Evolutionary conservation across 2,888 invertebrate species (phyloP), one percentile per base, ranked within the genome.

Genomic region (Ametastegia equiseti): DNA sequence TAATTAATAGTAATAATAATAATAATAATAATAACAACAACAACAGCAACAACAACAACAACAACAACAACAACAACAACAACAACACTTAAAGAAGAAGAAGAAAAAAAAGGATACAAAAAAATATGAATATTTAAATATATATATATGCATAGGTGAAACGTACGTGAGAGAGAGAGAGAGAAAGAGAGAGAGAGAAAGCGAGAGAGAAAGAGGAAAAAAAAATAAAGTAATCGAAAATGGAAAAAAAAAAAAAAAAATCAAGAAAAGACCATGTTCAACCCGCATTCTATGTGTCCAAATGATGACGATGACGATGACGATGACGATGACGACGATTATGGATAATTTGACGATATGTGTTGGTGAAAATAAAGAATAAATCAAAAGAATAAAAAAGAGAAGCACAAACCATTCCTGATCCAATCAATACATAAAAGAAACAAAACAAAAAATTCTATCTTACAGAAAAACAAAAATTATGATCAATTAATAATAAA

Each of bases 241-340:
- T 2, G n/a, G 33, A 33, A 5, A 5, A 63, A 33, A 63, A 27
- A 63, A 63, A 9, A 63, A 63, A n/a, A 36, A 15, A 63, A 3
- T 23, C 30, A 33, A 30, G 19, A 5, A 42, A 67, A 39, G 30
- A 60, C 23, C 57, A 27, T 13, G n/a, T n/a, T n/a, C n/a, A n/a
- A 13, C 33, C 33, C 36, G 7, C 7, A 39, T 3, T n/a, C n/a
- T n/a, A n/a, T n/a, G n/a, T n/a, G n/a, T n/a, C n/a, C n/a, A n/a
- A n/a, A 67, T 67, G 23, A 67, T 67, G 23, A 67, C 39, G 39
- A 19, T 67, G n/a, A 67, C 39, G 39, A 67, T 33, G 65, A 65
- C 23, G 23, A 60, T 60, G 30, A 60, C 30, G 23, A 67, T 67
- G 39, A 39, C 39, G 67, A 67, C n/a, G 36, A 42, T 23, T n/a